Base-by-base conservation (phyloP, 2,888 invertebrate genomes). In the Taphrorychus bicolor region DNA sequence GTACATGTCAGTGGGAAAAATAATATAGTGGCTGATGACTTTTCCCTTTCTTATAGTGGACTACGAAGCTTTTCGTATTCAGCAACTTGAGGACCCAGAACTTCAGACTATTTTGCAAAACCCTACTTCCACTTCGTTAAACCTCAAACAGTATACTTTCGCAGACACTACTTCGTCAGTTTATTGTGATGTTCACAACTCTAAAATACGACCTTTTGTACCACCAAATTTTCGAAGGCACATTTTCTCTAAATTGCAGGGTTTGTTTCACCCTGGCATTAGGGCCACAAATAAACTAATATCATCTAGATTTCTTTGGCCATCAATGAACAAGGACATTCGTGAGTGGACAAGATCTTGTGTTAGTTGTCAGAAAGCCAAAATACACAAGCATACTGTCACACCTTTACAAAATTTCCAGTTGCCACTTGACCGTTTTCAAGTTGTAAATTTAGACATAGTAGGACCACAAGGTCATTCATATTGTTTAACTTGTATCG, bases 1-100 rank as follows among this genome's bases (percentile, higher is more conserved):
- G 21, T n/a, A 2, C 65, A 65, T 19, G 52, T 59, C 7, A n/a
- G 45, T n/a, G 61, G 41, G 3, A 53, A 40, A 22, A 41, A 40
- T 21, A 53, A 61, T 18, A 17, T 54, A 0, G 61, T 61, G 9
- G 52, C 61, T 0, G 61, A 61, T 22, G 42, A 53, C 3, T 21
- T 61, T 9, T 61, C 61, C 7, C 61, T 53, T 5, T 2, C 41
- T 3, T 5, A 5, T 2, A 1, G 17, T 57, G n/a, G 42, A 57
- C n/a, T 40, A 42, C 32, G 14, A 57, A 2, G 23, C 5, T 9
- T n/a, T 54, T 0, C 11, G 32, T 3, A 7, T 2, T n/a, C 54
- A 32, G 4, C 54, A 54, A 24, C 14, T 2, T 2, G 14, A 16
- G 2, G 54, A 54, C 2, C 21, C 52, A 0, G 52, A 52, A 11